Base-by-base conservation (phyloP, 2,113 vertebrate species). In the Ailuropoda melanoleuca region DNA sequence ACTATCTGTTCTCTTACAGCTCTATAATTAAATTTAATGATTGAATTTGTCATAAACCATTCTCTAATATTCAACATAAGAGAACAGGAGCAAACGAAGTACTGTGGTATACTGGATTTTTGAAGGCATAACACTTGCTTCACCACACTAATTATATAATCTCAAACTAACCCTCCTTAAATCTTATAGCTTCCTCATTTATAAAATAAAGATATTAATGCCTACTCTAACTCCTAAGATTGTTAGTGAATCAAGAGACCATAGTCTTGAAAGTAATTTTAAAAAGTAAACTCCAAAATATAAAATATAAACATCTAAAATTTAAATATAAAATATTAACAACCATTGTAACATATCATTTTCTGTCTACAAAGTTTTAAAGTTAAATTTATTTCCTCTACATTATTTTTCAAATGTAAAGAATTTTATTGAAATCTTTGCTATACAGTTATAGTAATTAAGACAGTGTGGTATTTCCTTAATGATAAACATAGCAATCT, bases 231-330 rank as follows among this genome's bases (percentile, higher is more conserved):
- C 21, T 93, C 60, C 39, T 74, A 95, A 91, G 64, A 72, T 50
- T 78, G 48, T 56, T 74, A 91, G 56, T 55, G 37, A 96, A 64
- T 72, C 53, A 96, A 96, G 34, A 90, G 68, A 66, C 8, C 37
- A 82, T 50, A 7, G 78, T 91, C 53, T 64, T 82, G 5, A 88
- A 77, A 81, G 39, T 56, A 86, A 91, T 18, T 97, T 87, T 82
- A 53, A 95, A 96, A 87, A 88, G 29, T 39, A 92, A 92, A 95
- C 18, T 85, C 84, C 80, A 84, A 88, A 88, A 66, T 80, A 95
- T 55, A 77, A 88, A 94, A 88, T 78, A 64, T 88, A 55, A 84
- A 78, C 55, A 60, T 80, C 78, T 85, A 85, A 88, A 88, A 74
- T 88, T 93, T 48, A 77, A 82, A 94, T 82, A 92, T 43, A 75